These are phyloP conservation scores for Melanotaenia duboulayi DNA, from an alignment of 2,113 vertebrate genomes.

Conservation along the genomic window DNA sequence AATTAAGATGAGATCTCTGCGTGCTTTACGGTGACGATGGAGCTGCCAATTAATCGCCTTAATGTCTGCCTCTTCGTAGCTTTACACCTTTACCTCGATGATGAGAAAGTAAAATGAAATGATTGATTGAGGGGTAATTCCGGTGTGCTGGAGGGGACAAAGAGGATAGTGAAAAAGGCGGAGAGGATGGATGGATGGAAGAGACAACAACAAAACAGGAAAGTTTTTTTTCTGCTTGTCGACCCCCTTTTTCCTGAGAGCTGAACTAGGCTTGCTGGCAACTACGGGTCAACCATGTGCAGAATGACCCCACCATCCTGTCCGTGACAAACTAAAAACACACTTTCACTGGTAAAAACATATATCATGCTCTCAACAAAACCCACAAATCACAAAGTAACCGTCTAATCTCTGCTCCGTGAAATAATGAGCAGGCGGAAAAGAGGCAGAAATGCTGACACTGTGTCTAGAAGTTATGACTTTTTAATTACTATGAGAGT, in stretches of 20 bases:
- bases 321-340: slow-evolving; percentile 24
- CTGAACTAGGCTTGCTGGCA: slow-evolving; percentile 18
- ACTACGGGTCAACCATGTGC: slow-evolving; percentile 73
- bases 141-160: neutral
- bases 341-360: slow-evolving; percentile 4
- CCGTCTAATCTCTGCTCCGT: slow-evolving; percentile 7
- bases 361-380: neutral
- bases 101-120: slow-evolving; percentile 48
- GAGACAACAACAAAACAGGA: neutral
- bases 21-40: slow-evolving; percentile 25
- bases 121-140: slow-evolving; percentile 56
- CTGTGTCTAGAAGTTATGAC: slow-evolving; percentile 63
- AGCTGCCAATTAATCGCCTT: slow-evolving; percentile 80
- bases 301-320: slow-evolving; percentile 72
- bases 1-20: slow-evolving; percentile 83
- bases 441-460: slow-evolving; percentile 54
- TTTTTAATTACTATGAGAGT: slow-evolving; percentile 59
- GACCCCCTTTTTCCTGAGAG: slow-evolving; percentile 61
- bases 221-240: slow-evolving; percentile 22
- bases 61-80: slow-evolving; percentile 67
- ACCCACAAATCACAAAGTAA: neutral
- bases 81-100: slow-evolving; percentile 65
- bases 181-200: neutral
- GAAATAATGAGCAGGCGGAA: slow-evolving; percentile 14
- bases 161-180: slow-evolving; percentile 8